phyloP scores from a whole-genome alignment of 2,797 vertebrate species.

The Tauraco hartlaubi region DNA sequence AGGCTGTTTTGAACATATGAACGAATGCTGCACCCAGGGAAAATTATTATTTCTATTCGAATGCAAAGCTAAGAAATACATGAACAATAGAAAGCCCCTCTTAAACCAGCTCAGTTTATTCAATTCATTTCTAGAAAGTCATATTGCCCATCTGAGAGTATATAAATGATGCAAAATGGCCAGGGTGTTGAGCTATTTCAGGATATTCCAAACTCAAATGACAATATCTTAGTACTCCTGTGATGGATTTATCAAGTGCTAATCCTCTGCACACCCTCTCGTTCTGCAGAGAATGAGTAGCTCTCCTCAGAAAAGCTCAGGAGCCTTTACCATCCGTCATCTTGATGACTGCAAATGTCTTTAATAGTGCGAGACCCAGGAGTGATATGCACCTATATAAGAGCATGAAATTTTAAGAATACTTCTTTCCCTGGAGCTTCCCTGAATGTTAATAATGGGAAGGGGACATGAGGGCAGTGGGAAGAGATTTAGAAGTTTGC shows the following conservation, averaged over 20 bases:
- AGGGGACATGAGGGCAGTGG: not conserved
- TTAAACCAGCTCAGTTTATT: constrained; percentile 18
- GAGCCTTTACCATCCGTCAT: not conserved
- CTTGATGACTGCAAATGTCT: not conserved
- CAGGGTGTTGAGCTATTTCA: not conserved
- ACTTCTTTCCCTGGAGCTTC: not conserved
- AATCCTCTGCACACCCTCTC: not conserved
- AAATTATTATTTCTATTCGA: not conserved
- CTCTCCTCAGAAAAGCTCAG: not conserved
- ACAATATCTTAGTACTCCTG: not conserved
- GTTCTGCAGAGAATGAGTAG: not conserved
- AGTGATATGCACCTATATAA: not conserved
- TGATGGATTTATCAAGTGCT: constrained; percentile 19
- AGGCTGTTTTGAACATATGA: not conserved
- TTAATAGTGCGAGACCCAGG: not conserved
- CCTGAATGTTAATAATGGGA: not conserved
- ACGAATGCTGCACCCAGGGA: not conserved
- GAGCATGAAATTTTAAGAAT: not conserved
- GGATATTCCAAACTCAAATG: constrained; percentile 18
- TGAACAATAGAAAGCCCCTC: not conserved
- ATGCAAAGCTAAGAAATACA: not conserved
- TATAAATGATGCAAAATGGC: constrained; percentile 19
- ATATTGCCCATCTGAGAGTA: not conserved
- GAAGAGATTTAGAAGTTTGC: not conserved
- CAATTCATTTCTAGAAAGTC: not conserved